These are phyloP conservation scores for Telenomus remus DNA, from an alignment of 1,140 invertebrate genomes.

Conservation along the genomic window DNA sequence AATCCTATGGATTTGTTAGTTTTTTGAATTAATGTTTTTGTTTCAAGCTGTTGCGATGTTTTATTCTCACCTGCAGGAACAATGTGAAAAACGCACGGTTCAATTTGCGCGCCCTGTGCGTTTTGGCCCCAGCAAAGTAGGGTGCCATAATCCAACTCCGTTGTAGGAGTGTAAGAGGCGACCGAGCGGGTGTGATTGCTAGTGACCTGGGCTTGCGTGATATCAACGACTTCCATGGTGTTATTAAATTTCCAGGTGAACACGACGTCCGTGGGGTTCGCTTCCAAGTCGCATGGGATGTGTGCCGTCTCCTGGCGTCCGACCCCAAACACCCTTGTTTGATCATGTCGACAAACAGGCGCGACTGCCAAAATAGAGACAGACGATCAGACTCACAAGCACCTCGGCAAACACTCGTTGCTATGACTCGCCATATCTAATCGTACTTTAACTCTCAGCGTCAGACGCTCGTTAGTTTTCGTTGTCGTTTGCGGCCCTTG, in stretches of 20 bases:
- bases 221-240: conserved; percentile 81
- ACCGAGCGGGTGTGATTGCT: conserved; percentile 79
- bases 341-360: conserved; percentile 81
- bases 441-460: conserved; percentile 37
- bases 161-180: conserved; percentile 82
- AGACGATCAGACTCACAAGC: conserved; percentile 19
- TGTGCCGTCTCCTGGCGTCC: conserved; percentile 85
- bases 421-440: conserved; percentile 25
- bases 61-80: conserved; percentile 80
- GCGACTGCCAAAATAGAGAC: conserved; percentile 76
- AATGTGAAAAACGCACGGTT: conserved; percentile 83
- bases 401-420: conserved; percentile 10
- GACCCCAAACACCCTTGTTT: conserved; percentile 83
- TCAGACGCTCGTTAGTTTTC: conserved; percentile 20
- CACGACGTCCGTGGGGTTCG: conserved; percentile 84
- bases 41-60: no score
- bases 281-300: conserved; percentile 88
- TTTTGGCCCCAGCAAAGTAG: conserved; percentile 83
- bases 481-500: not conserved
- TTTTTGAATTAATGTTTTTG: no score
- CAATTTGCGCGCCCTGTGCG: conserved; percentile 79
- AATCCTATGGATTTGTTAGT: no score
- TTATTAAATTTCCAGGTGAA: conserved; percentile 89
- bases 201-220: conserved; percentile 78
- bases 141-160: conserved; percentile 83